Conservation (phyloP, 2,113 vertebrate genomes). For the Pseudorectes ferrugineus region DNA sequence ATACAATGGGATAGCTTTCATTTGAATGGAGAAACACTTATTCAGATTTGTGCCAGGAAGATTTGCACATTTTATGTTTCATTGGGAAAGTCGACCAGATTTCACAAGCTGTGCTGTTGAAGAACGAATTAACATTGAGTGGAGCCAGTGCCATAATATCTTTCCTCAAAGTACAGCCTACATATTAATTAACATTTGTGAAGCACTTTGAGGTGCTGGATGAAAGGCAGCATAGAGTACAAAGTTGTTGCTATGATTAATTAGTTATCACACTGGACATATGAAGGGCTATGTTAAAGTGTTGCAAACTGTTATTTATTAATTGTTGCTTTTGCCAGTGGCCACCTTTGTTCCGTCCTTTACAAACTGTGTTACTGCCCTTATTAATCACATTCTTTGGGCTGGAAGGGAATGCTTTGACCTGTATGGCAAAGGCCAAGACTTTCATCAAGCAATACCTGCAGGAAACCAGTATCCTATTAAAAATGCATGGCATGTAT, state of each 20-base stretch:
- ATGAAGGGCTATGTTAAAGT: not conserved
- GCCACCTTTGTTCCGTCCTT: not conserved
- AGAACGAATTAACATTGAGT: not conserved
- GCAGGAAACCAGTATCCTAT: not conserved
- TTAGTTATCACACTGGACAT: constrained; percentile 37
- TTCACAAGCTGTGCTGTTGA: constrained; percentile 23
- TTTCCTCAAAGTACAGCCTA: constrained; percentile 35
- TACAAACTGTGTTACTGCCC: not conserved
- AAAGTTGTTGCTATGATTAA: constrained; percentile 41
- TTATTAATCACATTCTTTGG: not conserved
- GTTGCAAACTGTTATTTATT: constrained; percentile 42
- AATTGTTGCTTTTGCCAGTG: constrained; percentile 26
- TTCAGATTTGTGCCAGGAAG: constrained; percentile 7
- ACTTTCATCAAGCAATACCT: not conserved
- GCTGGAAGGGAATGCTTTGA: not conserved
- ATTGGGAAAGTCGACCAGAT: not conserved
- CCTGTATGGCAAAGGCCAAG: not conserved
- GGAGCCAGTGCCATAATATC: not conserved
- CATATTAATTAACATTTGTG: constrained; percentile 43
- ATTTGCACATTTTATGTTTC: constrained; percentile 17
- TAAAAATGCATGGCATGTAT: not conserved
- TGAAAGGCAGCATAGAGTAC: not conserved
- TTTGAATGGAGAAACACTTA: not conserved
- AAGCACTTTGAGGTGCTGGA: constrained; percentile 39
- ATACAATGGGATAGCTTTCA: not conserved